Evolutionary conservation across 2,113 vertebrate species (phyloP).

Genomic region (Ageneiosus marmoratus): DNA sequence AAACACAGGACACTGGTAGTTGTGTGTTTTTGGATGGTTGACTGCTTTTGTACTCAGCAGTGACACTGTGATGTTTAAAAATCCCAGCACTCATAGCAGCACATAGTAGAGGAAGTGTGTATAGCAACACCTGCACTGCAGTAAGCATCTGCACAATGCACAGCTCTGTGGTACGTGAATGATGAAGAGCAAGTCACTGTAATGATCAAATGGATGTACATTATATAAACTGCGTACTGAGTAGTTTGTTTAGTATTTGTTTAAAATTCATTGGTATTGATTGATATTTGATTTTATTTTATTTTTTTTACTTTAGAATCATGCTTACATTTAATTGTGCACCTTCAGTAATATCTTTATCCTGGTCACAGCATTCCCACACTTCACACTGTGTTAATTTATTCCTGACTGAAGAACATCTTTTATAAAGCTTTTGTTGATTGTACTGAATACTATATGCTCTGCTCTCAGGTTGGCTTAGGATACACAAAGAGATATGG

Average conservation of each 20-base stretch:
- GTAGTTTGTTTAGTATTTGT: neutral
- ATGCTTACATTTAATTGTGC: neutral
- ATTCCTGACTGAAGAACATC: neutral
- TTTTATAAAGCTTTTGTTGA: neutral
- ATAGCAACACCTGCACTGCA: neutral
- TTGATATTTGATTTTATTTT: neutral
- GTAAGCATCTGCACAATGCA: neutral
- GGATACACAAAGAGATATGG: constrained; percentile 84
- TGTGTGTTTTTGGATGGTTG: neutral
- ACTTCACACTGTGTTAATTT: neutral
- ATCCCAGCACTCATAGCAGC: neutral
- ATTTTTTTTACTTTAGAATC: neutral
- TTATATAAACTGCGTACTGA: neutral
- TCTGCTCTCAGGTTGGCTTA: constrained; percentile 79
- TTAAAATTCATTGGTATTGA: neutral
- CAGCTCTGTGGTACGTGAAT: neutral
- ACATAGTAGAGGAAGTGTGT: neutral
- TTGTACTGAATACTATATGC: neutral
- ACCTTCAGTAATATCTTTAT: neutral
- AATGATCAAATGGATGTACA: too few relatives aligned
- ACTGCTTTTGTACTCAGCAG: neutral
- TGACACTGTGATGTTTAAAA: neutral
- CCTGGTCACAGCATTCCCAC: neutral
- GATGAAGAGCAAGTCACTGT: neutral
- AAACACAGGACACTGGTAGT: neutral